Evolutionary conservation across 2,113 vertebrate species (phyloP), one percentile per base, ranked within the genome.

Genomic region (Trogon surrucura): DNA sequence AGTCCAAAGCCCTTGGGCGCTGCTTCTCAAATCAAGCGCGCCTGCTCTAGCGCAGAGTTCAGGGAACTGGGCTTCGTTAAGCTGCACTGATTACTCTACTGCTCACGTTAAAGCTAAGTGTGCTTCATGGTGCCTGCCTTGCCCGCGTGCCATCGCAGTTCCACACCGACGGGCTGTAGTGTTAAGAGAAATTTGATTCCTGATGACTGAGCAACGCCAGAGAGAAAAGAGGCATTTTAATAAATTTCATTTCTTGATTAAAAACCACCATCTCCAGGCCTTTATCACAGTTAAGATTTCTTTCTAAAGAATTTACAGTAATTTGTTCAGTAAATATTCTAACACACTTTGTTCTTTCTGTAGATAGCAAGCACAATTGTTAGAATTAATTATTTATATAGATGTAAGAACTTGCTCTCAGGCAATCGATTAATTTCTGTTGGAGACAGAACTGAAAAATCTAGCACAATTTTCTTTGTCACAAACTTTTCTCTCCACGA

Each of bases 351-450:
- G 30, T 60, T 93, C 44, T 34, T 90, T 56, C 36, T 67, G 26
- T 5, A 79, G 67, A 45, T 7, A 91, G 50, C 13, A 84, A 70
- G 56, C 25, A 61, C 16, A 78, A 13, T 11, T 73, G 29, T 65
- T 78, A 86, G 50, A 88, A 92, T 74, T 62, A 84, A 66, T 81
- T 54, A 89, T 85, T 85, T 50, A 61, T 32, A 36, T 1, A 88
- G 45, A 65, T 20, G 65, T 64, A 85, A 58, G 47, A 85, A 50
- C 51, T 85, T 66, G 25, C n/a, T 53, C 41, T 83, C 36, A 57
- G 41, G 60, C 21, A 75, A 77, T 50, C 83, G 30, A 72, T 51
- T 69, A 44, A 80, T 65, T 85, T 82, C 67, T 85, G 27, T 20
- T 53, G 34, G 29, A 91, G 70, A 1, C 27, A 78, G 41, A 89